phyloP scores from a whole-genome alignment of 2,113 vertebrate species.

The Mohoua ochrocephala region DNA sequence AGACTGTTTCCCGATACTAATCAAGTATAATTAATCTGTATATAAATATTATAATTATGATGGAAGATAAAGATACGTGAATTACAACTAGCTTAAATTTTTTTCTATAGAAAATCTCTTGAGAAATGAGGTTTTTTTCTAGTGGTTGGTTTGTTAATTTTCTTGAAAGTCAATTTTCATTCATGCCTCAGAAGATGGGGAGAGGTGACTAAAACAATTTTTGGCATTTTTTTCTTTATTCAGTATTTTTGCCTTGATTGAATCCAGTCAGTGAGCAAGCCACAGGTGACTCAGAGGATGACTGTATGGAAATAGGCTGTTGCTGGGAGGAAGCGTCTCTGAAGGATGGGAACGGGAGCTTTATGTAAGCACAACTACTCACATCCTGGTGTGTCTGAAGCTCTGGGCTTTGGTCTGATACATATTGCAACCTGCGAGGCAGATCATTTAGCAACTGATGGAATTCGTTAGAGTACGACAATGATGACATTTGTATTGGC shows the following conservation, averaged over 20 bases:
- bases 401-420: background rate
- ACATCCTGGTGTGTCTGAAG: background rate
- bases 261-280: background rate
- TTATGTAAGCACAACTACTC: background rate
- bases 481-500: slow-evolving; percentile 51
- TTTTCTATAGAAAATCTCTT: background rate
- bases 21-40: background rate
- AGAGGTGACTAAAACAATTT: background rate
- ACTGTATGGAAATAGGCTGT: background rate
- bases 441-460: slow-evolving; percentile 58
- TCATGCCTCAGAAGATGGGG: background rate
- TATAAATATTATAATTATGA: background rate
- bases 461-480: slow-evolving; percentile 49
- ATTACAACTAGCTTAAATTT: background rate
- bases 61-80: background rate
- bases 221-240: background rate
- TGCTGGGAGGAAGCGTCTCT: background rate
- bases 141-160: background rate
- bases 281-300: background rate
- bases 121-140: background rate
- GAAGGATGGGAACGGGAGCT: background rate
- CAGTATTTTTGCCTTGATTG: background rate
- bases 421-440: slow-evolving; percentile 18
- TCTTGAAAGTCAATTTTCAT: background rate
- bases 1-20: background rate